Evolutionary conservation across 2,888 invertebrate species (phyloP).

Genomic region (Drosophila gaucha): DNA sequence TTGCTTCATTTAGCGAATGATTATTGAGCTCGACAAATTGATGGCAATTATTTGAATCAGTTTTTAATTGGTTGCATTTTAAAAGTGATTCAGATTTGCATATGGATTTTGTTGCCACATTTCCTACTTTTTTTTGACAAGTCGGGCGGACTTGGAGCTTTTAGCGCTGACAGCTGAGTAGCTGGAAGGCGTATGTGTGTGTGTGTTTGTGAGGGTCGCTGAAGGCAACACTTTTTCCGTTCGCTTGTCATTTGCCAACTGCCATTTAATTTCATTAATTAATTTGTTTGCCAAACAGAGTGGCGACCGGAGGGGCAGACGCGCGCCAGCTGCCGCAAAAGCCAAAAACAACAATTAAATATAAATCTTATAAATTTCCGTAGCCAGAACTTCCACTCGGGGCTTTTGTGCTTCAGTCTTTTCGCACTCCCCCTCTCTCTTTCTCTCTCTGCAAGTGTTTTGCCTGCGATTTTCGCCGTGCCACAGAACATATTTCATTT

Average conservation of each 20-base stretch:
- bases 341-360: constrained; percentile 79
- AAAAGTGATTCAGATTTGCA: constrained; percentile 5
- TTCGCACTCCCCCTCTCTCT: not conserved
- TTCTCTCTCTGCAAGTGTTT: constrained; percentile 13
- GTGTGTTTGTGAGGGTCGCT: not conserved
- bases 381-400: constrained; percentile 77
- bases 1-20: constrained; percentile 4
- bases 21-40: constrained; percentile 33
- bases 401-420: constrained; percentile 59
- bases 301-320: constrained; percentile 18
- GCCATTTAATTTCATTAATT: constrained; percentile 79
- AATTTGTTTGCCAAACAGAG: constrained; percentile 68
- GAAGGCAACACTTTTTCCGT: constrained; percentile 38
- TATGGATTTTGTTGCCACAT: constrained; percentile 1
- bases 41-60: constrained; percentile 44
- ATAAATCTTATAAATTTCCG: constrained; percentile 77
- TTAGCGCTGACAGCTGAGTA: constrained; percentile 9
- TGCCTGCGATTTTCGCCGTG: constrained; percentile 70
- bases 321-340: constrained; percentile 75
- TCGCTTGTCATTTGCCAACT: constrained; percentile 68
- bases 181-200: not conserved
- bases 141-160: not conserved
- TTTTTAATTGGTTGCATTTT: constrained; percentile 35
- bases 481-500: constrained; percentile 77
- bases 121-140: not conserved